phyloP scores from a whole-genome alignment of 2,888 invertebrate genomes.

The Caenorhabditis parvicauda region DNA sequence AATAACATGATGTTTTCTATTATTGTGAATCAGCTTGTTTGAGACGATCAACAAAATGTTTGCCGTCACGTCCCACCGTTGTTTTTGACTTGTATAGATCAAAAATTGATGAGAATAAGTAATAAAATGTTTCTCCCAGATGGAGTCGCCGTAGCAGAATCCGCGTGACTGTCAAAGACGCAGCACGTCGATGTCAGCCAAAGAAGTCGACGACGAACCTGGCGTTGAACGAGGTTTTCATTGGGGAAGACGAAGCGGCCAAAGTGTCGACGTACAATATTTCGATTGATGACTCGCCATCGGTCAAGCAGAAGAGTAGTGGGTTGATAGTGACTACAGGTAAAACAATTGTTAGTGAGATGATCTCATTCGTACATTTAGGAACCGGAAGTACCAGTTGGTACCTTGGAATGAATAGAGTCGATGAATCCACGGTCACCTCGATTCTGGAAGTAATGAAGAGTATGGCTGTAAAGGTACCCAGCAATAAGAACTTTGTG shows the following conservation, averaged over 20 bases:
- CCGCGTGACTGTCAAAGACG: conserved; percentile 74
- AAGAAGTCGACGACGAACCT: conserved; percentile 71
- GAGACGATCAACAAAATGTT: no score
- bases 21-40: no score
- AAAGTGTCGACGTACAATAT: conserved; percentile 66
- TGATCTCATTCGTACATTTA: neutral
- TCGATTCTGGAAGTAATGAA: conserved; percentile 32
- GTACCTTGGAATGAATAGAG: conserved; percentile 35
- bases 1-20: no score
- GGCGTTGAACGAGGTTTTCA: conserved; percentile 95
- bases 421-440: conserved; percentile 30
- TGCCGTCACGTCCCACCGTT: no score
- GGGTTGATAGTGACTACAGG: conserved; percentile 94
- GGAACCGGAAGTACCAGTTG: no score
- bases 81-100: no score
- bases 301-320: conserved; percentile 87
- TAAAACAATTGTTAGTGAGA: conserved; percentile 62
- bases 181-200: conserved; percentile 1
- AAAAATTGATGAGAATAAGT: no score
- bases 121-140: no score
- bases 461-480: conserved; percentile 27
- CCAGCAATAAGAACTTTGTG: conserved; percentile 16
- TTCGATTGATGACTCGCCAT: conserved; percentile 70
- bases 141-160: conserved; percentile 87
- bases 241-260: conserved; percentile 92